Conservation (phyloP, 2,888 invertebrate species). For the Sarcophaga caerulescens region DNA sequence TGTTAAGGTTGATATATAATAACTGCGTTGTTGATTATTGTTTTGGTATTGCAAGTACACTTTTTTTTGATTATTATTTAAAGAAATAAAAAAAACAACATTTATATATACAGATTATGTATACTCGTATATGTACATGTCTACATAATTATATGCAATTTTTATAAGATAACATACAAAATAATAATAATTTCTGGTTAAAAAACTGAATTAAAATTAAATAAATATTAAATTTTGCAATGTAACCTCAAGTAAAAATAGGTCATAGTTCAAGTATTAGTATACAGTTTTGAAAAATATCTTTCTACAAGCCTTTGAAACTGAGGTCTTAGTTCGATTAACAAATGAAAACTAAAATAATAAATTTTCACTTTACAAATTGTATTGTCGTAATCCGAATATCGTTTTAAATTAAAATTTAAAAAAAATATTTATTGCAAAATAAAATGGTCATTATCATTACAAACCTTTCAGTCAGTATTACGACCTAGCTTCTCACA, state of each 20-base stretch:
- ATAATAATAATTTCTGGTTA: neutral
- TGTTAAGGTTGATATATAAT: conserved; percentile 30
- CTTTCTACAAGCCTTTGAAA: too few relatives aligned
- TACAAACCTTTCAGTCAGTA: too few relatives aligned
- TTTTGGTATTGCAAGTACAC: neutral
- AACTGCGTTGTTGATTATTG: neutral
- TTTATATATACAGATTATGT: too few relatives aligned
- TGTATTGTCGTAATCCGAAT: too few relatives aligned
- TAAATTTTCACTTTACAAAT: too few relatives aligned
- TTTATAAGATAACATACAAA: conserved; percentile 23
- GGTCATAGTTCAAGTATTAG: neutral
- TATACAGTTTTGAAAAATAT: neutral
- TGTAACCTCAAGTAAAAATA: neutral
- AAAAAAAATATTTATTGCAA: too few relatives aligned
- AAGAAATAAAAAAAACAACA: neutral
- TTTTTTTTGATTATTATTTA: neutral
- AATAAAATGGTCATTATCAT: too few relatives aligned
- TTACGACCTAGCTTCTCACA: too few relatives aligned
- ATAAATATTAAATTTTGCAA: neutral
- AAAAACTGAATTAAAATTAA: neutral
- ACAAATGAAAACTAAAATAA: too few relatives aligned
- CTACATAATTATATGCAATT: conserved; percentile 31
- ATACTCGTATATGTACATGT: neutral
- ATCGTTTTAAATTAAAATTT: too few relatives aligned
- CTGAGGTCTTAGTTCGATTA: too few relatives aligned